phyloP scores from a whole-genome alignment of 2,888 invertebrate species.

The Ectobius pallidus region DNA sequence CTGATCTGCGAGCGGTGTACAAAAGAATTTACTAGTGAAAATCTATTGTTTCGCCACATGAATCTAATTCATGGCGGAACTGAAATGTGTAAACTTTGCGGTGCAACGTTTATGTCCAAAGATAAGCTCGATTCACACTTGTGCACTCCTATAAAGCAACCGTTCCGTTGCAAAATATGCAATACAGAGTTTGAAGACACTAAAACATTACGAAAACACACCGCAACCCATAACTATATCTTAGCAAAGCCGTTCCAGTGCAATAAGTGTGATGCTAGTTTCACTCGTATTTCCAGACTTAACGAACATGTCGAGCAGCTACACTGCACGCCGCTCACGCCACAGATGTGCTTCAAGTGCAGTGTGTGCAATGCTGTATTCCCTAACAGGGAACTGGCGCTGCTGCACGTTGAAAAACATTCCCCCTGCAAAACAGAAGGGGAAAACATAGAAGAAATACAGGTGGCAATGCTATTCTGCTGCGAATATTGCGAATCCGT shows the following conservation, averaged over 20 bases:
- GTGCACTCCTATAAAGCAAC: background rate
- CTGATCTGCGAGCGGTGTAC: background rate
- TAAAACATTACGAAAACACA: background rate
- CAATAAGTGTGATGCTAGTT: slow-evolving; percentile 7
- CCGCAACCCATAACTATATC: background rate
- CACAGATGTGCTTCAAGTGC: slow-evolving; percentile 21
- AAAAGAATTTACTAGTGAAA: slow-evolving; percentile 9
- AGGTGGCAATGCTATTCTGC: background rate
- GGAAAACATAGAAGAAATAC: slow-evolving; percentile 7
- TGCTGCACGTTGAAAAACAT: slow-evolving; percentile 13
- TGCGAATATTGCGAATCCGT: slow-evolving; percentile 29
- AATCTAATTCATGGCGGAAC: slow-evolving; percentile 9
- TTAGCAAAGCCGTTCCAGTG: slow-evolving; percentile 17
- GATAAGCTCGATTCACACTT: background rate
- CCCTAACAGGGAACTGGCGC: background rate
- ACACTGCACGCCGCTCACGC: background rate
- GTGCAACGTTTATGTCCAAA: background rate
- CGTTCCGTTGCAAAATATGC: slow-evolving; percentile 21
- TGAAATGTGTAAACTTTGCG: slow-evolving; percentile 16
- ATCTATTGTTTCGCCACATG: slow-evolving; percentile 6
- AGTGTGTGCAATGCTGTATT: slow-evolving; percentile 15
- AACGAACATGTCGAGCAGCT: background rate
- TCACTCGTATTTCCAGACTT: background rate
- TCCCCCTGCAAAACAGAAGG: background rate
- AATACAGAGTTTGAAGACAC: background rate